Conservation (phyloP, 2,888 invertebrate species). For the Yponomeuta evonymella region DNA sequence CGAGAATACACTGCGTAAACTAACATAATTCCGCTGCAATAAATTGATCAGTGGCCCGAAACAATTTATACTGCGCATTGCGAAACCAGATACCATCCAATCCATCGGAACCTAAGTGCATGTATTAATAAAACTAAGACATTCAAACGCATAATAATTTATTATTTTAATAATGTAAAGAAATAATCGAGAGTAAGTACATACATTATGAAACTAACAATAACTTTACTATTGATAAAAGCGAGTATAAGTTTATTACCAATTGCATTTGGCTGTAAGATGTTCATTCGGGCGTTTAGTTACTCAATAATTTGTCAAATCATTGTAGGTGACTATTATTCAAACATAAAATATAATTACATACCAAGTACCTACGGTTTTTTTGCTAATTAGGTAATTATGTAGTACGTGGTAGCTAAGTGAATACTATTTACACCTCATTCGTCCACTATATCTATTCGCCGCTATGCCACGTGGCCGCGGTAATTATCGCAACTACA, state of each 20-base stretch:
- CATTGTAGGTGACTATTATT: too few species aligned
- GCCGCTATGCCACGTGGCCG: neutral
- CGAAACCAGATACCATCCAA: neutral
- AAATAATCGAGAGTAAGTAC: neutral
- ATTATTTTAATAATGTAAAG: neutral
- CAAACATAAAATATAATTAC: too few species aligned
- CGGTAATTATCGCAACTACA: neutral
- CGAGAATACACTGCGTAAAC: neutral
- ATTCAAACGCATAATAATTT: neutral
- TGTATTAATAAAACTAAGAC: neutral
- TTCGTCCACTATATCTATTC: neutral
- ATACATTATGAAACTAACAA: neutral
- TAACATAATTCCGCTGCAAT: neutral
- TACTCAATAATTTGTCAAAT: neutral
- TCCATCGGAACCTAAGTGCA: neutral
- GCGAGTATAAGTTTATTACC: neutral
- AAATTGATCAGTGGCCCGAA: neutral
- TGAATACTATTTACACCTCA: neutral
- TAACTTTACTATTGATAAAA: neutral
- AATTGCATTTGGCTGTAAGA: neutral
- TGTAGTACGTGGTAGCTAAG: neutral
- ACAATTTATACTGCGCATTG: neutral
- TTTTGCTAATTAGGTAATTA: neutral
- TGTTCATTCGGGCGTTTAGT: neutral
- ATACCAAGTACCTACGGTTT: neutral